phyloP scores from a whole-genome alignment of 1,140 invertebrate species.

The Drosophila seguyi region DNA sequence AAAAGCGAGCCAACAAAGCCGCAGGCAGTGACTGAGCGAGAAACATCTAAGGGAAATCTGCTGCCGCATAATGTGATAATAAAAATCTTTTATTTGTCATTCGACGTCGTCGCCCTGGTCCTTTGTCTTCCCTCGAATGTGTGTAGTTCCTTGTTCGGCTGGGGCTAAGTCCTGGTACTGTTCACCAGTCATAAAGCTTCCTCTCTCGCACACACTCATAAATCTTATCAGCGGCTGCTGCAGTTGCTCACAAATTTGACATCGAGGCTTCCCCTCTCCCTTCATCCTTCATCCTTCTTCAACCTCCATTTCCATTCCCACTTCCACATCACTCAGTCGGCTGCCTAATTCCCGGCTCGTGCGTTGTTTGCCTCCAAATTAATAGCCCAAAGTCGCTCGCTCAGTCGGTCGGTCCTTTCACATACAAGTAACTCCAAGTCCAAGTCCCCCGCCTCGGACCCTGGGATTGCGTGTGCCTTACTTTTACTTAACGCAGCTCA shows the following conservation, averaged over 20 bases:
- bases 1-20: conserved; percentile 21
- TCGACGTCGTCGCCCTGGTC: conserved; percentile 49
- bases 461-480: conserved; percentile 68
- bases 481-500: conserved; percentile 77
- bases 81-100: conserved; percentile 82
- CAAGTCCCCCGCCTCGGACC: conserved; percentile 10
- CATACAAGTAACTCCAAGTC: conserved; percentile 9
- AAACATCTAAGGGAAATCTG: conserved; percentile 69
- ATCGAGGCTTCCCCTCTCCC: conserved; percentile 14
- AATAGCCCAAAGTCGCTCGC: conserved; percentile 48
- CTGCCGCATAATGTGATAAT: conserved; percentile 82
- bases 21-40: conserved; percentile 13
- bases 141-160: conserved; percentile 37
- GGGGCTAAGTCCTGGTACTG: conserved; percentile 9
- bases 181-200: conserved; percentile 30
- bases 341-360: conserved; percentile 57
- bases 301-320: conserved; percentile 6
- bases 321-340: conserved; percentile 42
- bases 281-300: neutral
- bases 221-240: conserved; percentile 73
- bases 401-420: conserved; percentile 8
- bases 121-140: conserved; percentile 35
- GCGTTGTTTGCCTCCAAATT: conserved; percentile 59
- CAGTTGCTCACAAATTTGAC: conserved; percentile 76
- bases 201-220: conserved; percentile 52